Conservation (phyloP, 2,113 vertebrate genomes). For the Hippolais icterina region DNA sequence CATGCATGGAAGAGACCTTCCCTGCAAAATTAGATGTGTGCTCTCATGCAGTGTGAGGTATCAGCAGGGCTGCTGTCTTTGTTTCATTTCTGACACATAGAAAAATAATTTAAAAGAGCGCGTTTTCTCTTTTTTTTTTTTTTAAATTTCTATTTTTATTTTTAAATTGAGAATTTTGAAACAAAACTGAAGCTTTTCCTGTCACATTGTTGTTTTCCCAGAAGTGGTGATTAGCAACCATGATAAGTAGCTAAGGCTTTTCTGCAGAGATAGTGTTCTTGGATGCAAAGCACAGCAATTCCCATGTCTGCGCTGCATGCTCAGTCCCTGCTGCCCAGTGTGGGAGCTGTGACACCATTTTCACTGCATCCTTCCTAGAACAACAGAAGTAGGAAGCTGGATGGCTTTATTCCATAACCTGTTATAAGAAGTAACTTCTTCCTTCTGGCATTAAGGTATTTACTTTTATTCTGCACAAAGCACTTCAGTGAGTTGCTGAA, state of each 20-base stretch:
- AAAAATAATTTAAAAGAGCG: not conserved
- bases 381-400: not conserved
- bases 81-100: not conserved
- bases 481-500: not conserved
- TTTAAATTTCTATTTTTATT: no score
- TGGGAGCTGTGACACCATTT: not conserved
- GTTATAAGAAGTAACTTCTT: not conserved
- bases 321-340: not conserved
- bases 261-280: not conserved
- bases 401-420: not conserved
- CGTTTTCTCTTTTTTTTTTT: not conserved
- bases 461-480: conserved; percentile 6
- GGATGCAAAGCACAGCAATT: not conserved
- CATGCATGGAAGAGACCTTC: rapidly evolving
- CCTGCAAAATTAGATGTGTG: not conserved
- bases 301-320: not conserved
- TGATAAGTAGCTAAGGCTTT: conserved; percentile 21
- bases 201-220: not conserved
- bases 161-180: not conserved
- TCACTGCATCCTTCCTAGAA: not conserved
- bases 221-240: not conserved
- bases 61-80: not conserved
- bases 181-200: not conserved
- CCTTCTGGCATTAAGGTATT: not conserved
- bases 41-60: not conserved